Evolutionary conservation across 2,797 vertebrate genomes (phyloP).

Genomic region (Distichodus sexfasciatus): DNA sequence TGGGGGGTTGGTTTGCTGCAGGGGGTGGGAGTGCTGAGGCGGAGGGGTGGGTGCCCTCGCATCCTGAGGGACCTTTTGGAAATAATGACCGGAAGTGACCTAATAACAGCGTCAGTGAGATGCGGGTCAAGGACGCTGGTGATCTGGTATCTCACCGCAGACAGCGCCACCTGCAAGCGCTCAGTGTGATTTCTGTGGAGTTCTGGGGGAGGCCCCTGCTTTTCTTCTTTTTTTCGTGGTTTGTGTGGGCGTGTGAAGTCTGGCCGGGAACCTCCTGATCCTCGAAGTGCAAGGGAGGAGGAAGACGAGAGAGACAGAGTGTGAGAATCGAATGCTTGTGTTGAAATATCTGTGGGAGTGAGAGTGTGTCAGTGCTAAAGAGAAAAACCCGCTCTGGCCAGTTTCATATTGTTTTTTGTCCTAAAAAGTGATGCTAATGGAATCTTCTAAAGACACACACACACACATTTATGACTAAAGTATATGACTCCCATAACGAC

Average conservation of each 20-base stretch:
- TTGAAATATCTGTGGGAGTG: slow-evolving; percentile 23
- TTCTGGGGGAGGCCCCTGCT: slow-evolving; percentile 8
- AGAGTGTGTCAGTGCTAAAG: background rate
- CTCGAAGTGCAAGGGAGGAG: slow-evolving; percentile 21
- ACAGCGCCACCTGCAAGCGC: background rate
- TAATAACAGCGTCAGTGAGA: slow-evolving; percentile 10
- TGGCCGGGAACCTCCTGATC: slow-evolving; percentile 30
- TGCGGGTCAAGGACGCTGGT: slow-evolving; percentile 19
- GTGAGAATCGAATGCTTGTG: slow-evolving; percentile 14
- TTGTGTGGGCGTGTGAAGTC: slow-evolving; percentile 38
- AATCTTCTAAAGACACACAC: background rate
- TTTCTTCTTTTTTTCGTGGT: slow-evolving; percentile 7
- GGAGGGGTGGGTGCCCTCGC: background rate
- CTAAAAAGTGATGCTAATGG: background rate
- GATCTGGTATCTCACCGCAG: too few relatives aligned
- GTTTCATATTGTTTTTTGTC: background rate
- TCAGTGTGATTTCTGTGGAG: background rate
- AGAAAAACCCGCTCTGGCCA: too few relatives aligned
- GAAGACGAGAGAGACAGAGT: too few relatives aligned
- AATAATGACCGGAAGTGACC: slow-evolving; percentile 56
- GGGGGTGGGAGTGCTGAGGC: too few relatives aligned
- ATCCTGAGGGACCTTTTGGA: slow-evolving; percentile 33
- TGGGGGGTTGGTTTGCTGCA: too few relatives aligned
- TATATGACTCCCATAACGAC: too few relatives aligned
- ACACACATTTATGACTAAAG: too few relatives aligned